These are phyloP conservation scores for Chondrosia reniformis DNA, from an alignment of 37 sponge, comb jelly and placozoan species.

Conservation along the genomic window DNA sequence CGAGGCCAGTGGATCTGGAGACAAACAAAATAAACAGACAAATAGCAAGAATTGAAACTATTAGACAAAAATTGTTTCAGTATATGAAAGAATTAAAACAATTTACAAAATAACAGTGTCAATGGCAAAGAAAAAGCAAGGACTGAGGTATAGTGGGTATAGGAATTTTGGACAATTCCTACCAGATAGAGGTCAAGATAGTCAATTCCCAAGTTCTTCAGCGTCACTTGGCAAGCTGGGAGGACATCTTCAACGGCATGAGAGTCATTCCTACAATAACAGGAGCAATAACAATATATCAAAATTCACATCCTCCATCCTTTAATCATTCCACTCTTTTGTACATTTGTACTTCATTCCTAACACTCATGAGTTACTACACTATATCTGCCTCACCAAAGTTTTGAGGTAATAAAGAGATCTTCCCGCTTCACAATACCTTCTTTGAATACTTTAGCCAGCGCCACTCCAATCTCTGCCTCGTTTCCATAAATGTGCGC, in stretches of 20 bases:
- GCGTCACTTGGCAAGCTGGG: conserved; percentile 51
- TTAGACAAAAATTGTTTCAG: too few species aligned
- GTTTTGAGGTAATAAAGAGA: conserved; percentile 82
- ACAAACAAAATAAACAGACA: not conserved
- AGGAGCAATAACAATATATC: too few species aligned
- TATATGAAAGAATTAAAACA: too few species aligned
- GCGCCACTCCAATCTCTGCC: conserved; percentile 76
- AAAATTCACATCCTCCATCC: too few species aligned
- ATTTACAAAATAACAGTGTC: too few species aligned
- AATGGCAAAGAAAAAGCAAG: too few species aligned
- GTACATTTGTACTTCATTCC: too few species aligned
- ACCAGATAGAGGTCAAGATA: conserved; percentile 90
- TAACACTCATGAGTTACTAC: too few species aligned
- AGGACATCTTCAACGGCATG: conserved; percentile 56
- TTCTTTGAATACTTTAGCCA: conserved; percentile 77
- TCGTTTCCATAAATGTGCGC: conserved; percentile 88
- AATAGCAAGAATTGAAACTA: too few species aligned
- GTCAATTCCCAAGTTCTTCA: conserved; percentile 85
- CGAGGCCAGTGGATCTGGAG: conserved; percentile 60
- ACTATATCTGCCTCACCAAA: conserved; percentile 41
- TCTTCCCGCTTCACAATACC: conserved; percentile 83
- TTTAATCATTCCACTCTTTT: too few species aligned
- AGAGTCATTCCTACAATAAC: conserved; percentile 32
- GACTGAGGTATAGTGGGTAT: too few species aligned
- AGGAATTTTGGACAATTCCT: too few species aligned